phyloP scores from a whole-genome alignment of 2,797 vertebrate genomes.

The Sebastes itinus region DNA sequence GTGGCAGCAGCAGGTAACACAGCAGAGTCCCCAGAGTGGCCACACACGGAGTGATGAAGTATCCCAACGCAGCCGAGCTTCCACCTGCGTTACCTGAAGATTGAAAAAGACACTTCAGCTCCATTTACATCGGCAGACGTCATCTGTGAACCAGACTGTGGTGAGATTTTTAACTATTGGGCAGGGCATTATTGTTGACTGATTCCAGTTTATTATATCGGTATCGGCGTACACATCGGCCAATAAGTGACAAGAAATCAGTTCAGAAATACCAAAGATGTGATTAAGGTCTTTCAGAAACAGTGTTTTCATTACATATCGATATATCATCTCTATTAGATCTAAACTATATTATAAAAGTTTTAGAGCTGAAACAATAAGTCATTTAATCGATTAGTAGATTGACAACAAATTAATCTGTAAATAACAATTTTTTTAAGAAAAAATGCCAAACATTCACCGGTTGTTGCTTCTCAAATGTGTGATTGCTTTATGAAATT shows the following conservation, averaged over 20 bases:
- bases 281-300: not conserved
- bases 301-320: not conserved
- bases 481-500: not conserved
- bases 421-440: not conserved
- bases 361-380: too few species aligned
- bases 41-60: constrained; percentile 89
- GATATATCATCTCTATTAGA: not conserved
- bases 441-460: not conserved
- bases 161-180: not conserved
- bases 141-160: not conserved
- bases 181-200: not conserved
- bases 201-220: not conserved
- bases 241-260: not conserved
- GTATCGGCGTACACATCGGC: not conserved
- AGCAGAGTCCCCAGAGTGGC: constrained; percentile 82
- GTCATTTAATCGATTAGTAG: not conserved
- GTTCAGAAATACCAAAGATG: not conserved
- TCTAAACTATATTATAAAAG: not conserved
- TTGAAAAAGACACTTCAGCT: not conserved
- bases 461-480: not conserved
- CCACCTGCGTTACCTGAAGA: constrained; percentile 81
- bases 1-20: constrained; percentile 85
- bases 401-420: not conserved
- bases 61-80: constrained; percentile 80
- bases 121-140: not conserved